Conservation (phyloP, 2,888 invertebrate genomes). For the Criorhina ranunculi region DNA sequence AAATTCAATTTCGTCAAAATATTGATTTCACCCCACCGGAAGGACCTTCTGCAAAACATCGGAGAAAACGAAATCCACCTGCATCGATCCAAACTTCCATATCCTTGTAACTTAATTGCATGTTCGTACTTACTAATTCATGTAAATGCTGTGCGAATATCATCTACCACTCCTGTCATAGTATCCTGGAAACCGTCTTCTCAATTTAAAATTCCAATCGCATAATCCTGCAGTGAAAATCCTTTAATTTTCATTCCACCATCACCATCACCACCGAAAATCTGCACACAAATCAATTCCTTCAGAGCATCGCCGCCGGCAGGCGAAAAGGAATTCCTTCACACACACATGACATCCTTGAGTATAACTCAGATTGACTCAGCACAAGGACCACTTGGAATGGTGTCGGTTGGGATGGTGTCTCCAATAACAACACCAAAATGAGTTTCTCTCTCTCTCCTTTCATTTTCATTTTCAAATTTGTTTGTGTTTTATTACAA, state of each 20-base stretch:
- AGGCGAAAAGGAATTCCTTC: conserved; percentile 9
- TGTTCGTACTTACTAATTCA: conserved; percentile 65
- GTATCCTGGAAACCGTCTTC: background rate
- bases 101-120: conserved; percentile 52
- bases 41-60: too few relatives aligned
- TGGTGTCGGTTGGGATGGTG: background rate
- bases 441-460: conserved; percentile 17
- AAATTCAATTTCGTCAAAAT: too few relatives aligned
- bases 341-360: conserved; percentile 28
- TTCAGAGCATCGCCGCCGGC: background rate
- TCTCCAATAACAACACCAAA: conserved; percentile 39
- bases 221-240: conserved; percentile 61
- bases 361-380: conserved; percentile 9
- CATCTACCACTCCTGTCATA: conserved; percentile 2
- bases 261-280: conserved; percentile 8
- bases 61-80: conserved; percentile 7
- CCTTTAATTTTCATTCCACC: conserved; percentile 41
- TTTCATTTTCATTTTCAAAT: conserved; percentile 47
- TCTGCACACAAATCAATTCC: conserved; percentile 59
- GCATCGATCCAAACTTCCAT: background rate
- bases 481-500: conserved; percentile 71
- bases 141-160: conserved; percentile 45
- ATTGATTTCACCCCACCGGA: too few relatives aligned
- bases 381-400: background rate
- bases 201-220: conserved; percentile 64